A percentile compares a stretch with the other conserved stretches of the same genome.
phyloP scores from a whole-genome alignment of 1,140 invertebrate species.

The Apis cerana region DNA sequence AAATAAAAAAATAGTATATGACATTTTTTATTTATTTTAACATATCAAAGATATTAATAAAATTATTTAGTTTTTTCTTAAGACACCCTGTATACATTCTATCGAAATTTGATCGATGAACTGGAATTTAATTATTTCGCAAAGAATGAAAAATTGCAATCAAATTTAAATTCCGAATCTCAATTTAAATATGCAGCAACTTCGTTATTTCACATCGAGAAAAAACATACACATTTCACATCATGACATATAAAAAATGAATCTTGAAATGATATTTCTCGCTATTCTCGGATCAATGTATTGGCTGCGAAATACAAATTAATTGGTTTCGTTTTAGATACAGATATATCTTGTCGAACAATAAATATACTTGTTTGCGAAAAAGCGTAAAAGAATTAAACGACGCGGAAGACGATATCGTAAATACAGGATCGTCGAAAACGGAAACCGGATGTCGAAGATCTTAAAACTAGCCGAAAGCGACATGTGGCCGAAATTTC shows the following conservation, averaged over 20 bases:
- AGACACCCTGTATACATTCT: no score
- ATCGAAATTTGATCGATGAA: constrained; percentile 4
- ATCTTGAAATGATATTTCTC: not conserved
- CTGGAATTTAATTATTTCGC: not conserved
- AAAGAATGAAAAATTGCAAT: constrained; percentile 3
- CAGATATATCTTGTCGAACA: not conserved
- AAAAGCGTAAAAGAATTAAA: not conserved
- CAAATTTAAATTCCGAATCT: not conserved
- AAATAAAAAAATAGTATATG: no score
- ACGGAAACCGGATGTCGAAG: not conserved
- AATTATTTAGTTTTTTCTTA: no score
- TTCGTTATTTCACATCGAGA: not conserved
- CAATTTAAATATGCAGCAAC: not conserved
- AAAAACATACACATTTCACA: not conserved
- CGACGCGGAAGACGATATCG: not conserved
- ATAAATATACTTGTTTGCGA: not conserved
- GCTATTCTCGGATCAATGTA: not conserved
- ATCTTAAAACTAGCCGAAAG: not conserved
- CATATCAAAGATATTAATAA: no score
- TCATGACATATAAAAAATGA: not conserved
- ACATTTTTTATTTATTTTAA: no score
- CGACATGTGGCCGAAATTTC: not conserved
- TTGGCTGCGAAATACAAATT: not conserved
- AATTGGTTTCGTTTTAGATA: not conserved
- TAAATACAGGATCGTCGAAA: not conserved